Evolutionary conservation across 1,140 invertebrate species (phyloP).

Genomic region (Cyclargus thomasi): DNA sequence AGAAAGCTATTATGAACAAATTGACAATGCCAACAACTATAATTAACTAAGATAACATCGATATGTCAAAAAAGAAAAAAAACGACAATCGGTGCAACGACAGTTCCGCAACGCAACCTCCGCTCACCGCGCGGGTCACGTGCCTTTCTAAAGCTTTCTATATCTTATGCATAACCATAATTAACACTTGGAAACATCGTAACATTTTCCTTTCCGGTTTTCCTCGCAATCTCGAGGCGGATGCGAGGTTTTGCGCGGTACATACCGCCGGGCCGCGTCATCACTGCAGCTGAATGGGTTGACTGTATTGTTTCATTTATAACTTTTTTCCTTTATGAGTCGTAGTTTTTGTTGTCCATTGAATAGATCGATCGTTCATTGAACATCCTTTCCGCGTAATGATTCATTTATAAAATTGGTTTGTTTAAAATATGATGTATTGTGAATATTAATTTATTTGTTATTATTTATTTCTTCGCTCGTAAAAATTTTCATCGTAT

Average conservation of each 20-base stretch:
- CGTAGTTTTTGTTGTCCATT: conserved; percentile 17
- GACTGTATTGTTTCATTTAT: conserved; percentile 40
- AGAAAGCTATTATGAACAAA: too few relatives aligned
- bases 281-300: conserved; percentile 21
- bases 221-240: conserved; percentile 18
- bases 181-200: conserved; percentile 22
- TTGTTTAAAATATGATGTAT: too few relatives aligned
- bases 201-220: conserved; percentile 37
- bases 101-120: conserved; percentile 47
- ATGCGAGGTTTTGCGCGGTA: neutral
- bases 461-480: too few relatives aligned
- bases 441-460: too few relatives aligned
- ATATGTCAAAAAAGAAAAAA: neutral
- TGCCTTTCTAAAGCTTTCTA: conserved; percentile 74
- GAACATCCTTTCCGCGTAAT: conserved; percentile 11
- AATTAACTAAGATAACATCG: neutral
- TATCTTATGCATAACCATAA: conserved; percentile 39
- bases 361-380: conserved; percentile 19
- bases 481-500: too few relatives aligned
- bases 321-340: conserved; percentile 37
- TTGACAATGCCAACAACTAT: neutral
- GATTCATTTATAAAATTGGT: too few relatives aligned
- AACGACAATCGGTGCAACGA: conserved; percentile 26
- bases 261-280: neutral
- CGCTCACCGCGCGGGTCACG: conserved; percentile 46